phyloP scores from a whole-genome alignment of 2,888 invertebrate genomes.

The Eupithecia subfuscata region DNA sequence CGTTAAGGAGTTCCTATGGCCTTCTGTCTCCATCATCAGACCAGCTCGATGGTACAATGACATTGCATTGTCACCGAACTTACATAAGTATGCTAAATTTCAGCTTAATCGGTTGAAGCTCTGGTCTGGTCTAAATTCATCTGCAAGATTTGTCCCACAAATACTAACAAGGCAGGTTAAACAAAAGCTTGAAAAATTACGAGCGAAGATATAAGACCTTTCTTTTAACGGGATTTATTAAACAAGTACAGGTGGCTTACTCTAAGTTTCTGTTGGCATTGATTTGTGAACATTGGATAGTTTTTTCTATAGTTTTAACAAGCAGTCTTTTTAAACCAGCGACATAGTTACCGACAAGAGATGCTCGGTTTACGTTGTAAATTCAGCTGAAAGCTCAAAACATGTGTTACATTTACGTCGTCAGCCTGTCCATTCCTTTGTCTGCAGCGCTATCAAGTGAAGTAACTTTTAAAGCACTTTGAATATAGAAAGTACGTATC shows the following conservation, averaged over 20 bases:
- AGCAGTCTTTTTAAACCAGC: not conserved
- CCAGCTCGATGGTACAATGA: no score
- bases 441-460: slow-evolving; percentile 25
- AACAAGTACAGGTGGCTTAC: not conserved
- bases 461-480: slow-evolving; percentile 24
- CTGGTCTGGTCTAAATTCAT: no score
- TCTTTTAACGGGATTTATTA: not conserved
- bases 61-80: no score
- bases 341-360: not conserved
- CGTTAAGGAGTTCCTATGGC: no score
- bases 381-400: not conserved
- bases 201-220: not conserved
- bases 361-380: slow-evolving; percentile 9
- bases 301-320: not conserved
- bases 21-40: no score
- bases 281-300: not conserved
- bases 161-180: no score
- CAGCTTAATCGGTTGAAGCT: no score
- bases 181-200: no score
- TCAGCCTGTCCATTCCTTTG: slow-evolving; percentile 31
- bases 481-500: not conserved
- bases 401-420: slow-evolving; percentile 20
- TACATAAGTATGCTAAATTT: no score
- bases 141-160: no score
- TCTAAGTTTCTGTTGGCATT: not conserved